Evolutionary conservation across 2,888 invertebrate species (phyloP), one percentile per base, ranked within the genome.

Genomic region (Nomada flava): DNA sequence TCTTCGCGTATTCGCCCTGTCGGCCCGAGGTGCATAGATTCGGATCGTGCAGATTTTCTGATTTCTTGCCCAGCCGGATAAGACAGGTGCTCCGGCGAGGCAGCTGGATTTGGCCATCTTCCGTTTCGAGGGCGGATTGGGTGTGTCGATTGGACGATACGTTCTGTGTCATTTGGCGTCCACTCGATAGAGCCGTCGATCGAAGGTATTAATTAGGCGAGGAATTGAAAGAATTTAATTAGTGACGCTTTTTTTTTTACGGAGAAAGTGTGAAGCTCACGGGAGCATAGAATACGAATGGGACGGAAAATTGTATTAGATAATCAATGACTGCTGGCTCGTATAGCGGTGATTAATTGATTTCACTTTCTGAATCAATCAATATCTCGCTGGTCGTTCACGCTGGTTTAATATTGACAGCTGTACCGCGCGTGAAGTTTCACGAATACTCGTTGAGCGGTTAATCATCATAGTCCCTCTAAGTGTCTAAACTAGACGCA

Each of bases 71-170:
- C 70, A 36, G 44, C 47, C 44, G 62, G 15, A 26, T n/a, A 15
- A 55, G 79, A 76, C 86, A 86, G 86, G 71, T 86, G 84, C 59
- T 52, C 23, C 42, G 11, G 10, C 74, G 74, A 80, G 36, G 47
- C 86, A 86, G 79, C 79, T 86, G 86, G 36, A 42, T 7, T 36
- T 53, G 15, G 18, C 15, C 55, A 64, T 59, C 70, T 60, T 67
- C n/a, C 62, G 26, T 20, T 60, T 50, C 69, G 55, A 75, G 77
- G 79, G 74, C 65, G 60, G 82, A 84, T 69, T 57, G 65, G 10
- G 47, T 44, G 55, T 18, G 13, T 75, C 59, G 73, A 65, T 67
- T 20, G 73, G 26, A n/a, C 55, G 65, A 53, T 53, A 10, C 36
- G 71, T 65, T 20, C 26, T 15, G 68, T 57, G 57, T 79, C 71